A percentile compares a stretch with the other conserved stretches of the same genome.
phyloP scores from a whole-genome alignment of 2,888 invertebrate species.

The Parascotia fuliginaria region DNA sequence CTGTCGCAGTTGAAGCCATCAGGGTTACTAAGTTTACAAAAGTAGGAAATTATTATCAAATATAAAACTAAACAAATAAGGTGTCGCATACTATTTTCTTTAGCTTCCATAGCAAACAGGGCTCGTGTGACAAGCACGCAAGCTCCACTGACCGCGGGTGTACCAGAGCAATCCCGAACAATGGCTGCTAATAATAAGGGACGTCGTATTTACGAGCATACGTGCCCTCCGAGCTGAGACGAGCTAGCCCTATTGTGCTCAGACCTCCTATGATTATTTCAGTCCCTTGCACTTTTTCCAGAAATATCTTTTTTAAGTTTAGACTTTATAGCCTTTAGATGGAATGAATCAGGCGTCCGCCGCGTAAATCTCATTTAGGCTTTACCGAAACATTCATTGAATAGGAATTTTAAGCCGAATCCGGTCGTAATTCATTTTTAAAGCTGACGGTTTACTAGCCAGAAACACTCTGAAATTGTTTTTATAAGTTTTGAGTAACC shows the following conservation, averaged over 20 bases:
- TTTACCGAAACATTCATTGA: conserved; percentile 56
- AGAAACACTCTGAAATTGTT: conserved; percentile 17
- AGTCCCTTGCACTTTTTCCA: conserved; percentile 76
- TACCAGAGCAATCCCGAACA: conserved; percentile 77
- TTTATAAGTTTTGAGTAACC: conserved; percentile 11
- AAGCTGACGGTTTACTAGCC: conserved; percentile 35
- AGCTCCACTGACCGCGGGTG: conserved; percentile 57
- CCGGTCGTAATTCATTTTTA: conserved; percentile 49
- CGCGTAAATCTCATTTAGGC: conserved; percentile 67
- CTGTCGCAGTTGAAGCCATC: conserved; percentile 1
- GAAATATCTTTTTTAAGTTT: conserved; percentile 73
- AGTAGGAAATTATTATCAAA: conserved; percentile 13
- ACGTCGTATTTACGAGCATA: conserved; percentile 84
- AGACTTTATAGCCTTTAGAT: conserved; percentile 69
- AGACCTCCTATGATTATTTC: conserved; percentile 85
- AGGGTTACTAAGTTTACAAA: conserved; percentile 12
- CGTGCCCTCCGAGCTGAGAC: conserved; percentile 80
- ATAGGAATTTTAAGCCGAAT: conserved; percentile 50
- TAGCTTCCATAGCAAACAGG: conserved; percentile 37
- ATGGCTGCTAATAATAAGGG: conserved; percentile 84
- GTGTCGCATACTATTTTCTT: conserved; percentile 26
- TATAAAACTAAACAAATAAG: conserved; percentile 29
- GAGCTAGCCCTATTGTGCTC: conserved; percentile 80
- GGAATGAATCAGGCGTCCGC: conserved; percentile 66
- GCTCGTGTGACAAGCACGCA: conserved; percentile 36